These are phyloP conservation scores for Mimumesa dahlbomi DNA, from an alignment of 2,888 invertebrate genomes.

Conservation along the genomic window DNA sequence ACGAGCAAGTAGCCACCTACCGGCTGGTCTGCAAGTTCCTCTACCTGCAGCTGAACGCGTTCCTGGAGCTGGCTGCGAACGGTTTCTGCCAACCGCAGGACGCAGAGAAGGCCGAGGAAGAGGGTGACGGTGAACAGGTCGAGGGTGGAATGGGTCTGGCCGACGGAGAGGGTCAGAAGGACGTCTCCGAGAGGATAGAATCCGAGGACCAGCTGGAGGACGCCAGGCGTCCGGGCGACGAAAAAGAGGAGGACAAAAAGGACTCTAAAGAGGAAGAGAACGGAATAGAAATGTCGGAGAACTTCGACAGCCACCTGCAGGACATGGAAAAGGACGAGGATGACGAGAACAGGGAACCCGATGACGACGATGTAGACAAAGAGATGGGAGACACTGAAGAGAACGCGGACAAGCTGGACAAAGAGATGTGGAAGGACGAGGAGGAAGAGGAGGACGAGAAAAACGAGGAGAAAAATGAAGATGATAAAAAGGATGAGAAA, in stretches of 20 bases:
- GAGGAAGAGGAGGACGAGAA: constrained; percentile 87
- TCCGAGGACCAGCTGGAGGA: constrained; percentile 97
- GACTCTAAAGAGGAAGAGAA: constrained; percentile 94
- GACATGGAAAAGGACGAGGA: constrained; percentile 88
- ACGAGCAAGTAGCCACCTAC: constrained; percentile 89
- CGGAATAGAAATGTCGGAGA: constrained; percentile 97
- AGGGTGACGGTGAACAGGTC: constrained; percentile 80
- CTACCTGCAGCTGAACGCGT: constrained; percentile 90
- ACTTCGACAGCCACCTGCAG: constrained; percentile 94
- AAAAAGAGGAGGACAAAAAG: constrained; percentile 85
- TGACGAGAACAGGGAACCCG: constrained; percentile 82
- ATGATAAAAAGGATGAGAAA: constrained; percentile 80
- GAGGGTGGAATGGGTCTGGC: constrained; percentile 92
- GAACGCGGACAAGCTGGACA: constrained; percentile 90
- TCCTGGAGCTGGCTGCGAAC: constrained; percentile 89
- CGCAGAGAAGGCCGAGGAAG: constrained; percentile 30
- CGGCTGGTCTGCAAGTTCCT: constrained; percentile 91
- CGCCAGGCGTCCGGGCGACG: constrained; percentile 90
- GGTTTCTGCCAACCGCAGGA: constrained; percentile 97
- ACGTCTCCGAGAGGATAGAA: constrained; percentile 96
- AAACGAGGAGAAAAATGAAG: constrained; percentile 81
- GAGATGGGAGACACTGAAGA: constrained; percentile 97
- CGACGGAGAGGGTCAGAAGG: constrained; percentile 95
- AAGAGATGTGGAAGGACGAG: constrained; percentile 92
- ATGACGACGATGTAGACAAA: constrained; percentile 92